Percentiles rank a stretch among this genome's conserved stretches.
phyloP scores from a whole-genome alignment of 2,113 vertebrate genomes.

The Ancistrus triradiatus region DNA sequence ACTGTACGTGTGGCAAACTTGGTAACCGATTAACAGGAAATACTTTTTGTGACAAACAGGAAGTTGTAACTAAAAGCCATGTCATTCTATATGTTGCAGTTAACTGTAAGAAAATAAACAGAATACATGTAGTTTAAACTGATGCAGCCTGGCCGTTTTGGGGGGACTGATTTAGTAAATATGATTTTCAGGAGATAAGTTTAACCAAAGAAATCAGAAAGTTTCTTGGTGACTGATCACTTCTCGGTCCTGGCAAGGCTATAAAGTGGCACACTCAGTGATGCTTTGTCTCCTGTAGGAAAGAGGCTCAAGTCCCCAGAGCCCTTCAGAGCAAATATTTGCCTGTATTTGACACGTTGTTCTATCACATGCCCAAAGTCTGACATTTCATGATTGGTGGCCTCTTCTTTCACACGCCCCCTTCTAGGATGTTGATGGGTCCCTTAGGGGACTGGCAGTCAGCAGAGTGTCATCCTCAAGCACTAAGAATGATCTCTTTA shows the following conservation, averaged over 20 bases:
- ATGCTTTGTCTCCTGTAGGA: slow-evolving; percentile 12
- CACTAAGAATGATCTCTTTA: slow-evolving; percentile 39
- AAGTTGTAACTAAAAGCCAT: too few species aligned
- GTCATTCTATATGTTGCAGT: not conserved
- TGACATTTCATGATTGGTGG: slow-evolving; percentile 71
- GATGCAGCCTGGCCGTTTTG: not conserved
- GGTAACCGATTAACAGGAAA: too few species aligned
- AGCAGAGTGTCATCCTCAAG: slow-evolving; percentile 38
- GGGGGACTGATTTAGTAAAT: slow-evolving; percentile 4
- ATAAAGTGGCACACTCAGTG: not conserved
- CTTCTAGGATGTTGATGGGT: slow-evolving; percentile 35
- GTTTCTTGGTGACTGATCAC: not conserved
- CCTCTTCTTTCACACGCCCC: slow-evolving; percentile 37
- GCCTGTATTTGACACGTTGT: slow-evolving; percentile 62
- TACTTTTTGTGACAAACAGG: too few species aligned
- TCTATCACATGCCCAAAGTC: slow-evolving; percentile 62
- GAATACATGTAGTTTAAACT: not conserved
- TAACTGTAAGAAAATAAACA: not conserved
- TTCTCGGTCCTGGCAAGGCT: not conserved
- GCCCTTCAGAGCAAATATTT: slow-evolving; percentile 59
- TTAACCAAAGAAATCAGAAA: not conserved
- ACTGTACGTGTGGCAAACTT: too few species aligned
- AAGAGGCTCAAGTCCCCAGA: slow-evolving; percentile 51
- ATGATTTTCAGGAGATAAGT: not conserved
- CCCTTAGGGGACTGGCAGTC: slow-evolving; percentile 40